phyloP scores from a whole-genome alignment of 2,888 invertebrate genomes.

The Drosophila antonietae region DNA sequence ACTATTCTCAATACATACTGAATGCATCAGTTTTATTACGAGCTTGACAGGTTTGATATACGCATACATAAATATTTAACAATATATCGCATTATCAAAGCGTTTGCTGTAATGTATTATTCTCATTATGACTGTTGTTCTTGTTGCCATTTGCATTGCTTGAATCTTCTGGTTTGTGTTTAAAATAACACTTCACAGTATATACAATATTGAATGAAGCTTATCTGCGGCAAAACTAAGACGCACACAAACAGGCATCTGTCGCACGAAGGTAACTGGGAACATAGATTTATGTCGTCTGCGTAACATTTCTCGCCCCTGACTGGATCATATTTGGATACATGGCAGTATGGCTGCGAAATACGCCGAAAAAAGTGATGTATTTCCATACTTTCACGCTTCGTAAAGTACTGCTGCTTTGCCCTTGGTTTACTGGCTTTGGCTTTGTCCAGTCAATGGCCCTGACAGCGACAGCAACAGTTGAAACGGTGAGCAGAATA shows the following conservation, averaged over 20 bases:
- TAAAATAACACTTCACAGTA: conserved; percentile 27
- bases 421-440: conserved; percentile 47
- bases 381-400: conserved; percentile 81
- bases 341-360: conserved; percentile 47
- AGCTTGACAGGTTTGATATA: neutral
- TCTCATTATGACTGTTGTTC: neutral
- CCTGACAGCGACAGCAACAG: conserved; percentile 66
- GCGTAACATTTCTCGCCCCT: conserved; percentile 34
- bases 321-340: conserved; percentile 6
- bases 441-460: conserved; percentile 66
- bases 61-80: neutral
- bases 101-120: neutral
- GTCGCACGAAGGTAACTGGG: conserved; percentile 21
- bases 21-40: neutral
- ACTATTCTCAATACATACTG: neutral
- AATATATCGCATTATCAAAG: neutral
- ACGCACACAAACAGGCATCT: conserved; percentile 4
- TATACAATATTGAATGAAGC: conserved; percentile 23
- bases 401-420: conserved; percentile 51
- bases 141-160: neutral
- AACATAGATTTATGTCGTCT: conserved; percentile 71
- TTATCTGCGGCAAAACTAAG: conserved; percentile 24
- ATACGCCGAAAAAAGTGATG: conserved; percentile 70
- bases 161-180: neutral
- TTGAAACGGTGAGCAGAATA: conserved; percentile 62